Conservation (phyloP, 2,888 invertebrate species). For the Cotesia congregata region DNA sequence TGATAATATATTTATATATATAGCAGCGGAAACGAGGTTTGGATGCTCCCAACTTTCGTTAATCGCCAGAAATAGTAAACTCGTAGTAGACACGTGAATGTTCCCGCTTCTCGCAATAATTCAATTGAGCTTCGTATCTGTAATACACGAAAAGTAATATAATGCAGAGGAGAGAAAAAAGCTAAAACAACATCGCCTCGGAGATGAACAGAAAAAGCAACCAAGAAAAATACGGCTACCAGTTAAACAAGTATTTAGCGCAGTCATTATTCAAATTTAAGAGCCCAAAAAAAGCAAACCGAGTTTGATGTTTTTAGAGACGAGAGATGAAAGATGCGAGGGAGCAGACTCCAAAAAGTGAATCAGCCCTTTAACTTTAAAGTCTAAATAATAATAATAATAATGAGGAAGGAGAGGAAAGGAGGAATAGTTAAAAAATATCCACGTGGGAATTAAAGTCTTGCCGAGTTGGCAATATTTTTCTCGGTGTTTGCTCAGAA, state of each 20-base stretch:
- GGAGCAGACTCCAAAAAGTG: not conserved
- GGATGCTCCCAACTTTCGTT: conserved; percentile 39
- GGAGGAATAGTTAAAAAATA: not conserved
- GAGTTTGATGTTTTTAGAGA: conserved; percentile 12
- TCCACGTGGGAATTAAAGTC: conserved; percentile 1
- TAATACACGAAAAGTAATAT: no score
- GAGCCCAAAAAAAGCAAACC: conserved; percentile 15
- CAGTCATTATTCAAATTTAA: conserved; percentile 14
- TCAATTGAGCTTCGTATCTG: conserved; percentile 19
- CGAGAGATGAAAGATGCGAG: not conserved
- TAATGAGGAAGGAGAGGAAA: not conserved
- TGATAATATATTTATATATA: not conserved
- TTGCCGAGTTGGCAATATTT: conserved; percentile 21
- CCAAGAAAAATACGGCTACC: not conserved
- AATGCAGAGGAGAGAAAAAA: not conserved
- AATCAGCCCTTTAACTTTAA: not conserved
- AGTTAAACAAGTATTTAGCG: conserved; percentile 1
- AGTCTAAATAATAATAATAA: not conserved
- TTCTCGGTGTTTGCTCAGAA: conserved; percentile 48
- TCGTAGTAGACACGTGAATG: conserved; percentile 29
- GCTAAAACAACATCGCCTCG: conserved; percentile 10
- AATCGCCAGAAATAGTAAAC: conserved; percentile 51
- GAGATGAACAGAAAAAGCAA: not conserved
- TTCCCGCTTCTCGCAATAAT: conserved; percentile 30
- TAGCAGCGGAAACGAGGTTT: conserved; percentile 34